These are phyloP conservation scores for Tupaia tana DNA, from an alignment of 2,113 vertebrate genomes.

Conservation along the genomic window DNA sequence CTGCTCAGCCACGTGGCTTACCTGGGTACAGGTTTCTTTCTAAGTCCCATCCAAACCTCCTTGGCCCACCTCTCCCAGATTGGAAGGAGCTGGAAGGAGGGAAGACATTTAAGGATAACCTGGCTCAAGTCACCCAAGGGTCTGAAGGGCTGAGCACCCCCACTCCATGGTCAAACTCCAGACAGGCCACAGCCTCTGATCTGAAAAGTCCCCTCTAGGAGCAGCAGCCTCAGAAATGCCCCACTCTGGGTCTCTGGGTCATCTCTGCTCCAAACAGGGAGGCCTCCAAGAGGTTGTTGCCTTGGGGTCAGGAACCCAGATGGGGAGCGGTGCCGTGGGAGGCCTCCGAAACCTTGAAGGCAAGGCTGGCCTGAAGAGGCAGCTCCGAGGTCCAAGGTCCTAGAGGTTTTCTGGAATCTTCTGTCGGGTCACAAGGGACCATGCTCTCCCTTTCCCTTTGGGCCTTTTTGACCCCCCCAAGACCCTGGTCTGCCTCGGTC, in stretches of 20 bases:
- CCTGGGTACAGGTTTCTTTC: background rate
- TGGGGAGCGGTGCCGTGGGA: background rate
- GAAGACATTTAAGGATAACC: fast-evolving
- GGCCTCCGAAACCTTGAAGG: background rate
- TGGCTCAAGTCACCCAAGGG: fast-evolving
- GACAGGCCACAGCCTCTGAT: background rate
- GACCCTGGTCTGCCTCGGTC: background rate
- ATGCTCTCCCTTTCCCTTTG: background rate
- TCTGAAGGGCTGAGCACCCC: background rate
- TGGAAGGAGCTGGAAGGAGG: background rate
- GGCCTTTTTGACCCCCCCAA: background rate
- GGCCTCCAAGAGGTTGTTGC: background rate
- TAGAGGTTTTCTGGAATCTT: too few species aligned
- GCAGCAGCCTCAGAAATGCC: background rate
- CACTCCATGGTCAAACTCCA: fast-evolving
- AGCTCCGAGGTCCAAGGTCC: too few species aligned
- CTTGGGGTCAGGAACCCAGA: fast-evolving
- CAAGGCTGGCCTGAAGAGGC: background rate
- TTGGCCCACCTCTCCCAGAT: background rate
- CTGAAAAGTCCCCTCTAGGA: background rate
- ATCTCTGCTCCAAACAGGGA: too few species aligned
- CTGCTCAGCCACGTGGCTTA: background rate
- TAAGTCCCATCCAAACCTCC: background rate
- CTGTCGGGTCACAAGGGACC: background rate
- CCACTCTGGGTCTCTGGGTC: fast-evolving